Evolutionary conservation across 1,140 invertebrate genomes (phyloP), one percentile per base, ranked within the genome.

Genomic region (Drosophila cardini): DNA sequence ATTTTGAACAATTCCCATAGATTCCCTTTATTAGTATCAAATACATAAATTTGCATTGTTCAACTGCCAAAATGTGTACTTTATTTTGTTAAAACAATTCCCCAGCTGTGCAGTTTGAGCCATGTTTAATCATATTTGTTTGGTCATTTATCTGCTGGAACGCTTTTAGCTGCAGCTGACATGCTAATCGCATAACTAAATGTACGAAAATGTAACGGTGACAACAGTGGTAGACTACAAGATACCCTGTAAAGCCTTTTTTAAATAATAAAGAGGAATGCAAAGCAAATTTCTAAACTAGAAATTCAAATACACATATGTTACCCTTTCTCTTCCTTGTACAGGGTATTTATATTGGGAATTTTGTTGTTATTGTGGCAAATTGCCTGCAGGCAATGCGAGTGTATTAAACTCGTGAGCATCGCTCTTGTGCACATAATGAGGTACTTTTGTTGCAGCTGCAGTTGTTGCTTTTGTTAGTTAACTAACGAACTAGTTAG

Each of bases 401-500:
- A 9, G 46, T 36, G 40, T 45, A 13, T 13, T 40, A 16, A 8
- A 21, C 34, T 48, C 30, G 5, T n/a, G 50, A 11, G 15, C 30
- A 53, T 15, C 26, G 50, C 50, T 9, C 34, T 34, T 52, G 13
- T 38, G 16, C 34, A 55, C 46, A 69, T 73, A 74, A 78, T 79
- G 76, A 74, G 82, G 34, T 64, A 67, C 50, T 62, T 15, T 30
- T 32, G 34, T 72, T 65, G 70, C 42, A 16, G 61, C 18, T 62
- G 52, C 65, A 52, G 42, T 43, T 65, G 38, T 8, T 55, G 72
- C 8, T 62, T 32, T 36, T 55, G 72, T 46, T 63, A 76, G 84
- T 89, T 80, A 84, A 70, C 82, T 80, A 73, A 52, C 48, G 48
- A 52, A 76, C 76, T 87, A 52, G 79, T 80, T 87, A 83, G 84